Evolutionary conservation across 2,888 invertebrate species (phyloP).

Genomic region (Ptychoptera albimana): DNA sequence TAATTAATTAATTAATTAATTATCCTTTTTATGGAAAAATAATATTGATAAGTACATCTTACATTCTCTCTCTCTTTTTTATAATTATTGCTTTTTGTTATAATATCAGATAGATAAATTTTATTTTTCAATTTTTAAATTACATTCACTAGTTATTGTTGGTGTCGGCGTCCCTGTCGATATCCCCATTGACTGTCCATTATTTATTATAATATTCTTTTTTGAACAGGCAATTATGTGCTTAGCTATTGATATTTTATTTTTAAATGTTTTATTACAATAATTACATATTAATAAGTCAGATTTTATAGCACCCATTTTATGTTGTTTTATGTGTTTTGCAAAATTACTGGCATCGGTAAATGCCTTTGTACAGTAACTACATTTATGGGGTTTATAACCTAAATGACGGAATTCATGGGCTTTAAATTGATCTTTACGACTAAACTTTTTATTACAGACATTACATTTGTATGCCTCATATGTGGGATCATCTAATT

Average conservation of each 20-base stretch:
- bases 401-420: conserved; percentile 1
- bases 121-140: too few species aligned
- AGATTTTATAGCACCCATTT: not conserved
- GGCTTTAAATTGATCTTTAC: conserved; percentile 1
- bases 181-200: too few species aligned
- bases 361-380: conserved; percentile 1
- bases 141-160: too few species aligned
- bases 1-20: too few species aligned
- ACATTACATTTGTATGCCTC: not conserved
- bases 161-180: too few species aligned
- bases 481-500: conserved; percentile 1
- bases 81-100: too few species aligned
- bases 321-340: conserved; percentile 2
- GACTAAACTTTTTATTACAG: conserved; percentile 2
- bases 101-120: too few species aligned
- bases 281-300: not conserved
- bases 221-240: not conserved
- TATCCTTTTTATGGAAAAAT: too few species aligned
- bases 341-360: conserved; percentile 1
- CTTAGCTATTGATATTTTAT: not conserved
- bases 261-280: conserved; percentile 1
- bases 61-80: too few species aligned
- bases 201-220: too few species aligned
- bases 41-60: too few species aligned
- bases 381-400: conserved; percentile 1